Evolutionary conservation across 2,113 vertebrate genomes (phyloP), one percentile per base, ranked within the genome.

Genomic region (Nicator chloris): DNA sequence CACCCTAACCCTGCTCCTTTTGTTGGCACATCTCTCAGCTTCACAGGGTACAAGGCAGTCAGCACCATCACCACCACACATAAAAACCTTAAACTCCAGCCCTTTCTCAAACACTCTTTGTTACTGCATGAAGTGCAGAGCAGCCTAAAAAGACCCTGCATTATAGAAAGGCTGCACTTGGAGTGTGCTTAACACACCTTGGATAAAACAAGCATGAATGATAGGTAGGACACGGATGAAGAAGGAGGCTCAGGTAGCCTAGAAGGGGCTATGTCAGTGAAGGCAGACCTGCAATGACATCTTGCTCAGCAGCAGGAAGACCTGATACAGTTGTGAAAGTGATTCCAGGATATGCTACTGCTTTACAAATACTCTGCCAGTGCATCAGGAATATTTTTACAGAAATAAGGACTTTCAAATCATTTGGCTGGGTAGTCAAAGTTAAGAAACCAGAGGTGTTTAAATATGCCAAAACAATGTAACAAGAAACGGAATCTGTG

Each of bases 111-210:
- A 6, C 27, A 40, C 31, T 10, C 17, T 82, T 91, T 22, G 4
- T 39, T 54, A 11, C 45, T 16, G 17, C 60, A 23, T 7, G 30
- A 53, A 42, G 28, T 5, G 42, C 12, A 21, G 22, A 51, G 77
- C 42, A 33, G 35, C 33, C 60, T 66, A 39, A 63, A 81, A 82
- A 70, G 56, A 84, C 8, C 33, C 33, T 78, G 42, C 15, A 19
- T 31, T 16, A 6, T 3, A 44, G 39, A 63, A 66, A 82, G 31
- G 14, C 31, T 68, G 75, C 3, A 2, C 8, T 78, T 57, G 44
- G 22, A 15, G 28, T 21, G 16, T 7, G 18, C 47, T 13, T 37
- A 44, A 57, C 13, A 49, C 4, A 50, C 8, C 0, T 0, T 45
- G 64, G 15, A 42, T 47, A 45, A 87, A 93, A 73, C 11, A 31